These are phyloP conservation scores for Megastigmus dorsalis DNA, from an alignment of 2,888 invertebrate species.

Conservation along the genomic window DNA sequence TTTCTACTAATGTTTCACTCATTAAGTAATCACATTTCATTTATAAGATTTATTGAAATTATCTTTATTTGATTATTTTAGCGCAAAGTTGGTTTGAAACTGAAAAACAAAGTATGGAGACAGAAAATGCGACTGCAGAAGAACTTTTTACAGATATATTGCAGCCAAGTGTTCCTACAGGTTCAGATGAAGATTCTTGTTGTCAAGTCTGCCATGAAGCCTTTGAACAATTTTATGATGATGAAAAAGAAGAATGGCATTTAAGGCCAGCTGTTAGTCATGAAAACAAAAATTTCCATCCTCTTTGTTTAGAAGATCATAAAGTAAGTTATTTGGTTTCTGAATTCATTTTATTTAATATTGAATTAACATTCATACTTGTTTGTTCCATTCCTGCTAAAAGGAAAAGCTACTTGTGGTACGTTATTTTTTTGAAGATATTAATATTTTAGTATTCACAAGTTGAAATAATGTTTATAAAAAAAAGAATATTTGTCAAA, in stretches of 20 bases:
- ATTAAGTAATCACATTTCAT: too few relatives aligned
- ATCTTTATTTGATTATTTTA: conserved; percentile 69
- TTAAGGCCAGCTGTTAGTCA: conserved; percentile 87
- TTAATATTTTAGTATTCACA: not conserved
- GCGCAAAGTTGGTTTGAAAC: conserved; percentile 93
- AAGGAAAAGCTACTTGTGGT: conserved; percentile 54
- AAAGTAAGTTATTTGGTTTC: conserved; percentile 77
- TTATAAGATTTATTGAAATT: too few relatives aligned
- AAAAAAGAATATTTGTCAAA: not conserved
- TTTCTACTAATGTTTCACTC: too few relatives aligned
- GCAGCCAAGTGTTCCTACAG: conserved; percentile 56
- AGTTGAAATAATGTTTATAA: not conserved
- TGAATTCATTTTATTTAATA: conserved; percentile 7
- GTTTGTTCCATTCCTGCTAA: conserved; percentile 41
- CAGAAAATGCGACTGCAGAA: conserved; percentile 76
- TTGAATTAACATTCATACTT: conserved; percentile 24
- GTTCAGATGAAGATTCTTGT: conserved; percentile 43
- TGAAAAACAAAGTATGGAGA: conserved; percentile 78
- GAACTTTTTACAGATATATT: conserved; percentile 79
- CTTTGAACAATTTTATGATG: conserved; percentile 53
- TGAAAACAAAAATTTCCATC: conserved; percentile 89
- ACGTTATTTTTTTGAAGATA: conserved; percentile 33
- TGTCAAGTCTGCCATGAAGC: conserved; percentile 53
- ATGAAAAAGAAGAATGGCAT: conserved; percentile 92
- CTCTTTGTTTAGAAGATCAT: conserved; percentile 91